Percentiles rank a stretch among this genome's conserved stretches.
phyloP scores from a whole-genome alignment of 2,888 invertebrate genomes.

The Rhopalosiphum nymphaeae region DNA sequence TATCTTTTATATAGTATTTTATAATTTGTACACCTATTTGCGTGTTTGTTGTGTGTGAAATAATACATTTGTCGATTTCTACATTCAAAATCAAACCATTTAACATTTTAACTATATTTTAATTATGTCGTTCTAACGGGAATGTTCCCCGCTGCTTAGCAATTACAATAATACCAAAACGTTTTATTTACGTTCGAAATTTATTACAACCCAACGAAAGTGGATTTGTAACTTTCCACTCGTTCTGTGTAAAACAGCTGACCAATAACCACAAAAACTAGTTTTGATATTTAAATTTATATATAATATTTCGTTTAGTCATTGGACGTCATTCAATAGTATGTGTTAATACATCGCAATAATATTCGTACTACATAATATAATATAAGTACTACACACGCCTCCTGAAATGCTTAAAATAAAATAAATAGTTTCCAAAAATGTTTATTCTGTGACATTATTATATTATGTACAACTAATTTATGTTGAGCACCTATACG shows the following conservation, averaged over 20 bases:
- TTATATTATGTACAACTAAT: neutral
- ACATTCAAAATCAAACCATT: neutral
- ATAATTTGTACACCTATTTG: neutral
- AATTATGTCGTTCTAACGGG: neutral
- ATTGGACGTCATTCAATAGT: neutral
- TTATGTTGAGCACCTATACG: neutral
- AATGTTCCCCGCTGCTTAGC: neutral
- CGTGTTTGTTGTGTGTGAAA: neutral
- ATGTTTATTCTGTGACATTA: neutral
- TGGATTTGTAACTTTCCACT: constrained; percentile 54
- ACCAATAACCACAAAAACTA: neutral
- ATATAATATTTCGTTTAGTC: neutral
- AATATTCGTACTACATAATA: neutral
- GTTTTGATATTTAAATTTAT: neutral
- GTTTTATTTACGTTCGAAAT: constrained; percentile 30
- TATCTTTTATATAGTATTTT: neutral
- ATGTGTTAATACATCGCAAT: neutral
- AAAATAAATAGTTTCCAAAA: neutral
- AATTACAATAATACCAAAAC: constrained; percentile 26
- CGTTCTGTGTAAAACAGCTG: neutral
- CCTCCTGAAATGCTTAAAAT: neutral
- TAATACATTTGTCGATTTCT: neutral
- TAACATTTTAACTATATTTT: neutral
- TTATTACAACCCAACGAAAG: constrained; percentile 29
- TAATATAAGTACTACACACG: neutral